Percentiles rank a stretch among this genome's conserved stretches.
phyloP scores from a whole-genome alignment of 1,140 invertebrate species.

The Magallana angulata region DNA sequence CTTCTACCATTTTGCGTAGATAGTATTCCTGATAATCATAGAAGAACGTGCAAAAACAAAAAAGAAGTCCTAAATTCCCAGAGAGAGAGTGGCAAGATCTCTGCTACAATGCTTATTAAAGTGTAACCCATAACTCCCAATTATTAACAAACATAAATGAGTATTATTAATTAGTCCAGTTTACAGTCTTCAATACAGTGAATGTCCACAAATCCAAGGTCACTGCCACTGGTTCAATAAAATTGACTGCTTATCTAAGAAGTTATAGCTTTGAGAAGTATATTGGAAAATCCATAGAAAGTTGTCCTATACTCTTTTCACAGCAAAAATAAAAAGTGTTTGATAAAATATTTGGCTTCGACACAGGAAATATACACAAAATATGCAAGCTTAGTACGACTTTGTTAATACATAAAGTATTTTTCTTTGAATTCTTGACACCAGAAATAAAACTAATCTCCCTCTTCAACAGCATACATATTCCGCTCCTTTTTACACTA shows the following conservation, averaged over 20 bases:
- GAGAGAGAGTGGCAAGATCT: background rate
- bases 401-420: background rate
- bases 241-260: background rate
- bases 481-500: slow-evolving; percentile 8
- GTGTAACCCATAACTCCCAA: background rate
- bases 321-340: slow-evolving; percentile 1
- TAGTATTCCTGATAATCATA: slow-evolving; percentile 18
- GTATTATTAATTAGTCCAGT: slow-evolving; percentile 4
- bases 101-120: background rate
- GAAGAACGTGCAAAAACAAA: slow-evolving; percentile 5
- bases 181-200: background rate
- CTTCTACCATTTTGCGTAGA: slow-evolving; percentile 8
- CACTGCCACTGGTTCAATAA: slow-evolving; percentile 10
- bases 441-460: slow-evolving; percentile 8
- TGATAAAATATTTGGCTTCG: slow-evolving; percentile 29
- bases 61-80: background rate
- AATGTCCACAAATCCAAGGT: background rate
- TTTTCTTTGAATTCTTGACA: background rate
- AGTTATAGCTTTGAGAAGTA: background rate
- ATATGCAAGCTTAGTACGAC: background rate
- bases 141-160: background rate
- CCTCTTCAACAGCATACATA: background rate
- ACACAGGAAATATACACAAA: background rate
- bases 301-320: slow-evolving; percentile 1
- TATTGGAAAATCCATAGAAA: background rate